Base-by-base conservation (phyloP, 1,140 invertebrate species). In the Drosophila cardini region DNA sequence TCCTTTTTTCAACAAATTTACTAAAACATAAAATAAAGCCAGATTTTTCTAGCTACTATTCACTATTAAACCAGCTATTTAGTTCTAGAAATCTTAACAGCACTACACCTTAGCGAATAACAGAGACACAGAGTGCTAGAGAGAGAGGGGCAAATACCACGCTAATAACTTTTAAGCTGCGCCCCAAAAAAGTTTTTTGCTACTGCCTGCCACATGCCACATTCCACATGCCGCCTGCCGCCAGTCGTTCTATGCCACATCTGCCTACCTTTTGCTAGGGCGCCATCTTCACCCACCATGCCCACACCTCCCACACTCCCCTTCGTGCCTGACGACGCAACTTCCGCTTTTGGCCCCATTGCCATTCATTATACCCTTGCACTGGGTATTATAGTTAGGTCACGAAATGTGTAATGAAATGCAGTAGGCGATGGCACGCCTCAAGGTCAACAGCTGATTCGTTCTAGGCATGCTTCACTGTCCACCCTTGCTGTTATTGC, bases 121-220 rank as follows among this genome's bases (percentile, higher is more conserved):
- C 36, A 52, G 32, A 46, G 32, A 34, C 46, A 40, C 18, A 9
- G 32, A 0, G 30, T 32, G 65, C 9, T n/a, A n/a, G 32, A 30
- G 18, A 30, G 11, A 4, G 34, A 30, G 45, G 69, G 65, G 46
- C 21, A 46, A 62, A 42, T 80, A 45, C 77, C 55, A 80, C 80
- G 84, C 84, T 89, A 89, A 89, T 89, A 89, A 89, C 84, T 89
- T 89, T 89, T 89, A 84, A 89, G 84, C 84, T 89, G 64, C 55
- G 67, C 77, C 50, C 50, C 76, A 57, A 68, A 87, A 87, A 86
- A 55, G 42, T 73, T 83, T 71, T 87, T 80, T 78, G 64, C 63
- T 46, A 10, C 55, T 62, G 70, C 65, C 68, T 70, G 76, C 63
- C 55, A 63, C 48, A 56, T 68, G 63, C 67, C 63, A 64, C 58